phyloP scores from a whole-genome alignment of 2,113 vertebrate species.

The Siniperca knerii region DNA sequence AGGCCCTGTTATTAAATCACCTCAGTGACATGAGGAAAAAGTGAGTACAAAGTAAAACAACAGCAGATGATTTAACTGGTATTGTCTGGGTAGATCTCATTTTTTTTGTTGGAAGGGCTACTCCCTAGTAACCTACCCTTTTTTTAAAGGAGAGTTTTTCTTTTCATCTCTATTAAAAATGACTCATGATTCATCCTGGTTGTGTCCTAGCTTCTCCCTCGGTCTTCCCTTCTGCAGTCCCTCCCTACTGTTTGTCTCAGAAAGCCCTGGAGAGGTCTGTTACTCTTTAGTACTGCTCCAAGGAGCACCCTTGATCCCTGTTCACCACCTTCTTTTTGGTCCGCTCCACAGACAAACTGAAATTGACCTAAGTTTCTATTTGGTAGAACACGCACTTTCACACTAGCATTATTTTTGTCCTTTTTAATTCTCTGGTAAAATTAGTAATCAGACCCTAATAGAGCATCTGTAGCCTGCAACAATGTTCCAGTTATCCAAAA shows the following conservation, averaged over 20 bases:
- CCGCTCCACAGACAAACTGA: background rate
- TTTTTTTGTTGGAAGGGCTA: constrained; percentile 18
- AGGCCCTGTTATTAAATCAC: constrained; percentile 18
- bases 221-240: constrained; percentile 11
- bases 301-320: constrained; percentile 4
- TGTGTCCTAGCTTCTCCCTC: constrained; percentile 26
- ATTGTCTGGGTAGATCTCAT: constrained; percentile 46
- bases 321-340: background rate
- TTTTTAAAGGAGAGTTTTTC: constrained; percentile 1
- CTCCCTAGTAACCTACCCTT: constrained; percentile 42
- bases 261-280: constrained; percentile 7
- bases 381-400: background rate
- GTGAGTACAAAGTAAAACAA: constrained; percentile 1
- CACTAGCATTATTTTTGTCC: background rate
- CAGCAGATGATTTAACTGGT: constrained; percentile 43
- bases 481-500: background rate
- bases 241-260: constrained; percentile 26
- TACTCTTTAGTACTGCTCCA: constrained; percentile 9
- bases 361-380: background rate
- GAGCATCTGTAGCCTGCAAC: background rate
- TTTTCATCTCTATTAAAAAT: constrained; percentile 25
- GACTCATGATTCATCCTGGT: constrained; percentile 14
- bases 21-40: constrained; percentile 33
- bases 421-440: background rate
- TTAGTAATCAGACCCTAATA: background rate